Base-by-base conservation (phyloP, 2,797 vertebrate genomes). In the Melanitta fusca region DNA sequence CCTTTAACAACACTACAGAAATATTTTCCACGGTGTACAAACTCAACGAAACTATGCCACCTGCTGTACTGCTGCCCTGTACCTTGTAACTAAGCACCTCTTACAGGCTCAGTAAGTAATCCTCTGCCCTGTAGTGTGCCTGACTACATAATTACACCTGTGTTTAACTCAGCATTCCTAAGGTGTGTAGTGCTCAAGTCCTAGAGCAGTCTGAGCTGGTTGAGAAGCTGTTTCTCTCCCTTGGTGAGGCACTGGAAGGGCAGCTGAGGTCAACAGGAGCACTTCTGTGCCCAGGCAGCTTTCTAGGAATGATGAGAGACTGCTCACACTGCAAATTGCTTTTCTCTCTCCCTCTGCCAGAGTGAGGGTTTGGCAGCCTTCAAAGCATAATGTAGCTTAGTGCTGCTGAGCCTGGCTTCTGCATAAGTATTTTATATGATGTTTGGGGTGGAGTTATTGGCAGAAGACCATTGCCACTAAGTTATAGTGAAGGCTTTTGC, bases 281-380 rank as follows among this genome's bases (percentile, higher is more conserved):
- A 34, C 17, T 60, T 22, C 58, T 34, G 3, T 88, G n/a, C 53
- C 43, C 51, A 25, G 38, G 51, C 7, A 11, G 22, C 66, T 86
- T 86, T 86, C 70, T 86, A 73, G 77, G 51, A 91, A 73, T 2
- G 7, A 24, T 0, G 0, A 47, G 57, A 71, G 34, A 2, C 20
- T 51, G 9, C 51, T 83, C 30, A 2, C 17, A 36, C 15, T 1
- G 0, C 56, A 18, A n/a, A 53, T 73, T 8, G 0, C 54, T 71
- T 88, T 89, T 27, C 22, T 1, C 19, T 68, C 14, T 53, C 85
- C 8, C 85, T 54, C 51, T 83, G 39, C 69, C 25, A 54, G 69
- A 54, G n/a, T 38, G 74, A 30, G 61, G 30, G 15, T 87, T 85
- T 92, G 72, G 51, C 87, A 83, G 13, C 11, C 32, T 83, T 61